Evolutionary conservation across 2,113 vertebrate genomes (phyloP).

Genomic region (Zosterops borbonicus): DNA sequence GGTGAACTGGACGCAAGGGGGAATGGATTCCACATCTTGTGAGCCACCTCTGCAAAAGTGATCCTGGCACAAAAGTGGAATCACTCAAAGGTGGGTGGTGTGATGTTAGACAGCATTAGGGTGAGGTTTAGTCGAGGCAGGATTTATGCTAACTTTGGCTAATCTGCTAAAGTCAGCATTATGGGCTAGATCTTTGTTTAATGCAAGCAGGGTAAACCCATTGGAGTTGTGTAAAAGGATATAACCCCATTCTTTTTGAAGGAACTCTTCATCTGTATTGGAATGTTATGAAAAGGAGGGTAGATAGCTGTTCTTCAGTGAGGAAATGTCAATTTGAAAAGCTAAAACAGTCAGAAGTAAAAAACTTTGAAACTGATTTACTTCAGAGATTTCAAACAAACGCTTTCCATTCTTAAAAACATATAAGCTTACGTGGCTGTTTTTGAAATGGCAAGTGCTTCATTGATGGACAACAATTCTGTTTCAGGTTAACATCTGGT

Average conservation of each 20-base stretch:
- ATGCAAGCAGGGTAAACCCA: background rate
- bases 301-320: background rate
- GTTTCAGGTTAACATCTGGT: conserved; percentile 94
- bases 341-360: background rate
- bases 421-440: background rate
- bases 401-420: background rate
- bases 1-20: conserved; percentile 60
- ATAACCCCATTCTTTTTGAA: background rate
- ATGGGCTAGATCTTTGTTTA: background rate
- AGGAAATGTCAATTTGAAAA: background rate
- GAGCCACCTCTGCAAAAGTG: conserved; percentile 56
- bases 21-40: conserved; percentile 64
- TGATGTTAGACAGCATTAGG: conserved; percentile 6
- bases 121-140: background rate
- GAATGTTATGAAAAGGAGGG: background rate
- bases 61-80: conserved; percentile 59
- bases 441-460: background rate
- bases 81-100: conserved; percentile 63
- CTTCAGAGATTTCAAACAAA: background rate
- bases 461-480: conserved; percentile 4
- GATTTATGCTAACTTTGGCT: conserved; percentile 30
- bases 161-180: conserved; percentile 29
- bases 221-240: background rate
- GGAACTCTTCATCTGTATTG: background rate
- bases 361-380: rapidly evolving